Base-by-base conservation (phyloP, 2,888 invertebrate species). In the Entomobrya multifasciata region DNA sequence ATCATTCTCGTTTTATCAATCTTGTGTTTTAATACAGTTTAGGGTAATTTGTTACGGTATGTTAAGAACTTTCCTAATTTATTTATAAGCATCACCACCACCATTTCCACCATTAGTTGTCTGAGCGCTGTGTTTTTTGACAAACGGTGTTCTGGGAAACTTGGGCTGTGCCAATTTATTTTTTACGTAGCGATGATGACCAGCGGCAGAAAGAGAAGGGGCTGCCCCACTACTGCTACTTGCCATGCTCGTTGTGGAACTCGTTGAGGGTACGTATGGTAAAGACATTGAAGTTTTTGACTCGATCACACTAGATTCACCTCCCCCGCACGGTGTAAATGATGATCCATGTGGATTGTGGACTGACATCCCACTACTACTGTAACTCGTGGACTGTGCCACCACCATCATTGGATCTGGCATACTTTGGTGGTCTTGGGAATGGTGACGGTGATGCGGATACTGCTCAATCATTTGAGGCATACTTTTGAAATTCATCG, bases 81-180 rank as follows among this genome's bases (percentile, higher is more conserved):
- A 72, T 27, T 57, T 49, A 41, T 83, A 62, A 20, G 57, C 62
- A 36, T 83, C 82, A 17, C 70, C 70, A 44, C 70, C 30, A 47
- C 13, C 27, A 20, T 36, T 44, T n/a, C 17, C 20, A n/a, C 30
- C 30, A 52, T 17, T 70, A 0, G 55, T 62, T 15, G 78, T 41
- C 44, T 84, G 83, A 41, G 87, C 76, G 62, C 77, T 70, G 44
- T 88, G 81, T 49, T 88, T 88, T 15, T 85, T 77, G 30, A 88
- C 86, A 72, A 88, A 88, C 8, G 88, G 77, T 15, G 80, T 88
- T 62, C 86, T 76, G 0, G 88, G 88, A 22, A 88, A 72, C 22
- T 88, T 88, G 0, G 88, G 88, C n/a, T 84, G 84, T n/a, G 80
- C 87, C 30, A 87, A 25, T 76, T 87, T 87, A 62, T 88, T 88